Evolutionary conservation across 2,113 vertebrate species (phyloP).

Genomic region (Polypterus senegalus): DNA sequence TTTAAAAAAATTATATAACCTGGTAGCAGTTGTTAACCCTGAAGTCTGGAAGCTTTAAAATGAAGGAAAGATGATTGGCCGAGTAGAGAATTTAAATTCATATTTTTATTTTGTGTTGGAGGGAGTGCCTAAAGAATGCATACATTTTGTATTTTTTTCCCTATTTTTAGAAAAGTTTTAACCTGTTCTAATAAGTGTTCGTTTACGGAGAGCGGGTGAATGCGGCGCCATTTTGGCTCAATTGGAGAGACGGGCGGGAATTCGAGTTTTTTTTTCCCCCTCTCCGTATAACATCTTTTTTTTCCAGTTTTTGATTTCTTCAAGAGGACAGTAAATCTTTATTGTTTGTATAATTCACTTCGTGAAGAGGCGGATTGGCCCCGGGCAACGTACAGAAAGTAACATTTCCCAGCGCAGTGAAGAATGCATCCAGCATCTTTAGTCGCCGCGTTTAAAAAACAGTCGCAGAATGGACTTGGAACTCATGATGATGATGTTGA

Average conservation of each 20-base stretch:
- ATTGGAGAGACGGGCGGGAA: neutral
- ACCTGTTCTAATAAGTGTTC: neutral
- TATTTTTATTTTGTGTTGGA: constrained; percentile 32
- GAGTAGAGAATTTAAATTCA: constrained; percentile 33
- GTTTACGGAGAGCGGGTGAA: neutral
- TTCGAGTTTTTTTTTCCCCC: neutral
- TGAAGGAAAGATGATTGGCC: neutral
- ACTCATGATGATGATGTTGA: too few relatives aligned
- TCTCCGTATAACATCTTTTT: too few relatives aligned
- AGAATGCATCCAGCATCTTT: too few relatives aligned
- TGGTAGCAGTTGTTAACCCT: constrained; percentile 23
- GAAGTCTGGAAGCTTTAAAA: constrained; percentile 25
- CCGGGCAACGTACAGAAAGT: too few relatives aligned
- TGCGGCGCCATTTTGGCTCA: neutral
- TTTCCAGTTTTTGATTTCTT: too few relatives aligned
- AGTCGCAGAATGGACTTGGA: too few relatives aligned
- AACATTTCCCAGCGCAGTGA: too few relatives aligned
- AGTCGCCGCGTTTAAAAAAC: too few relatives aligned
- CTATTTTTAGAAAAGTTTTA: neutral
- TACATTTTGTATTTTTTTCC: constrained; percentile 45
- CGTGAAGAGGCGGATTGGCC: too few relatives aligned
- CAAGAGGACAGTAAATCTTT: too few relatives aligned
- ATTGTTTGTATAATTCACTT: too few relatives aligned
- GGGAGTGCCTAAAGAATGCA: constrained; percentile 14
- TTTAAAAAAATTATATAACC: too few relatives aligned